Percentiles rank a stretch among this genome's conserved stretches.
These are phyloP conservation scores for Eurypyga helias DNA, from an alignment of 2,113 vertebrate genomes.

Conservation along the genomic window DNA sequence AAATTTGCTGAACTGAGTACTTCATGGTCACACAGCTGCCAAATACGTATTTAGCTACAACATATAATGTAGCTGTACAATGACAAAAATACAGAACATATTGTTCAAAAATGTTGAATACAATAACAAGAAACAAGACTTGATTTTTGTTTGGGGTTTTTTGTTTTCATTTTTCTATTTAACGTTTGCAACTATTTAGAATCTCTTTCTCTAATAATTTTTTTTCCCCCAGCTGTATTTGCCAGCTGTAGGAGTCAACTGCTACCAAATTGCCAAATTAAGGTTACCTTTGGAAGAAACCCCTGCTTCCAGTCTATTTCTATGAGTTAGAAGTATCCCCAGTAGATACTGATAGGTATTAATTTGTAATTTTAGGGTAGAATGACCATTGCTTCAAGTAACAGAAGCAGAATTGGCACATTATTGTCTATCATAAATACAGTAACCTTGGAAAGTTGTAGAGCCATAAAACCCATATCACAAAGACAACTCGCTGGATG, in stretches of 20 bases:
- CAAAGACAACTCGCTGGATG: constrained; percentile 31
- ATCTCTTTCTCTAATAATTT: not conserved
- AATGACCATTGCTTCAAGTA: not conserved
- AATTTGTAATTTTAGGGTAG: not conserved
- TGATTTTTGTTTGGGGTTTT: not conserved
- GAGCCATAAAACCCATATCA: constrained; percentile 31
- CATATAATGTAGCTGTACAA: not conserved
- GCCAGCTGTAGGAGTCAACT: not conserved
- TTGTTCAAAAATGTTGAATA: not conserved
- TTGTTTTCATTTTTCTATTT: not conserved
- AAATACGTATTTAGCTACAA: not conserved
- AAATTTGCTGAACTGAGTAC: not conserved
- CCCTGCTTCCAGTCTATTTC: not conserved
- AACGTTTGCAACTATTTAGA: not conserved
- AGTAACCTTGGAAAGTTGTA: constrained; percentile 63
- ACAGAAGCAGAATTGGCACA: constrained; percentile 31
- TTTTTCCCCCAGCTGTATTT: not conserved
- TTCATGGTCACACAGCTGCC: fast-evolving
- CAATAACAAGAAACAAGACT: fast-evolving
- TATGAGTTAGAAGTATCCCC: not conserved
- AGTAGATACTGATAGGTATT: not conserved
- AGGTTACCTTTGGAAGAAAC: not conserved
- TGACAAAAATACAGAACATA: not conserved
- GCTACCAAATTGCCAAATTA: not conserved
- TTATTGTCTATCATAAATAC: constrained; percentile 30